A percentile compares a stretch with the other conserved stretches of the same genome.
Evolutionary conservation across 2,888 invertebrate species (phyloP).

Genomic region (Caenorhabditis imperialis): DNA sequence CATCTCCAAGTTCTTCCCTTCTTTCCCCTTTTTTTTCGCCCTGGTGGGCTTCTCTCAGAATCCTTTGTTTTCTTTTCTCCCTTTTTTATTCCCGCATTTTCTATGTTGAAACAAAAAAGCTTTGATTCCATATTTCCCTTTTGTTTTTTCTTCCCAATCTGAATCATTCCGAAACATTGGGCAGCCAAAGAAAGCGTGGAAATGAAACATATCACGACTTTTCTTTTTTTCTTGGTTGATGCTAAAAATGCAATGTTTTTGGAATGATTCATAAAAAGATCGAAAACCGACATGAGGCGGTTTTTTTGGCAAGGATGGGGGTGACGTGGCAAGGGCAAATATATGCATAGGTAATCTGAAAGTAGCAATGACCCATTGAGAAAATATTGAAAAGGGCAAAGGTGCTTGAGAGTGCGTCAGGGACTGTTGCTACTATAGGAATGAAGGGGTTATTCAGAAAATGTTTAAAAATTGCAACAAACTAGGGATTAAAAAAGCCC

Average conservation of each 20-base stretch:
- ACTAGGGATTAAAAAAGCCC: too few relatives aligned
- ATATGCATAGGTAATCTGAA: too few relatives aligned
- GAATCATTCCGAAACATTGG: conserved; percentile 35
- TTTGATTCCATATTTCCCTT: conserved; percentile 9
- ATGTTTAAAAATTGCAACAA: too few relatives aligned
- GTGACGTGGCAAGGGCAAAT: too few relatives aligned
- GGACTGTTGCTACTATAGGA: too few relatives aligned
- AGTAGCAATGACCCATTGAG: too few relatives aligned
- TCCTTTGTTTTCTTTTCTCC: not conserved
- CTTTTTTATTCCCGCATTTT: not conserved
- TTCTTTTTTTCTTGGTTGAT: conserved; percentile 8
- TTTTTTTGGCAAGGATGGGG: too few relatives aligned
- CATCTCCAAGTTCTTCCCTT: conserved; percentile 7
- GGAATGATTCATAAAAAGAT: conserved; percentile 27
- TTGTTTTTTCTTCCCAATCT: conserved; percentile 5
- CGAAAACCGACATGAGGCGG: too few relatives aligned
- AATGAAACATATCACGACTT: conserved; percentile 38
- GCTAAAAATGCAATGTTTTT: conserved; percentile 22
- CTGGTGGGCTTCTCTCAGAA: not conserved
- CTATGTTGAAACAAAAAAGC: conserved; percentile 8
- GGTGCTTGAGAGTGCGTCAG: too few relatives aligned
- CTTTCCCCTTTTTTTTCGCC: conserved; percentile 11
- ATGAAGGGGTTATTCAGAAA: too few relatives aligned
- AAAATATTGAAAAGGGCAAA: too few relatives aligned
- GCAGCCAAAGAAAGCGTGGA: conserved; percentile 16